Conservation (phyloP, 1,140 invertebrate genomes). For the Andricus grossulariae region DNA sequence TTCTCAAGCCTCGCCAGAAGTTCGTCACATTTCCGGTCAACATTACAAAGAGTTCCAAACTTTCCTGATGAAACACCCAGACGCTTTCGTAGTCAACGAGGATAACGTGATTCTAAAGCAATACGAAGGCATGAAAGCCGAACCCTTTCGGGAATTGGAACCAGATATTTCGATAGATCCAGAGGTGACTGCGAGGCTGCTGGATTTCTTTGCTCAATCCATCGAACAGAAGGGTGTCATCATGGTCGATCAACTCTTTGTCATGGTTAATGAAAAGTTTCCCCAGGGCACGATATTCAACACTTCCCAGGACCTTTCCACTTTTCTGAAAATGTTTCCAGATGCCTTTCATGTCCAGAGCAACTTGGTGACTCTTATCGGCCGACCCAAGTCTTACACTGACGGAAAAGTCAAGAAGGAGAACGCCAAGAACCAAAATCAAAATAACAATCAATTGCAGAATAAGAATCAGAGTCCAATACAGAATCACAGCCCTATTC, state of each 20-base stretch:
- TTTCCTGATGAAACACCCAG: constrained; percentile 89
- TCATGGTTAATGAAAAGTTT: constrained; percentile 86
- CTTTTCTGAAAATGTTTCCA: constrained; percentile 92
- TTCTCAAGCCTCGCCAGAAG: constrained; percentile 95
- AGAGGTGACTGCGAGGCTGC: constrained; percentile 83
- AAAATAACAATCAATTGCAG: constrained; percentile 45
- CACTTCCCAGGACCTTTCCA: constrained; percentile 88
- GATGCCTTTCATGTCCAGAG: constrained; percentile 93
- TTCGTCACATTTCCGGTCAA: constrained; percentile 95
- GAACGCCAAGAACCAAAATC: constrained; percentile 41
- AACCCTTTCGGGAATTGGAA: constrained; percentile 74
- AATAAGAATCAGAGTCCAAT: constrained; percentile 68
- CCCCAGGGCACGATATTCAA: constrained; percentile 90
- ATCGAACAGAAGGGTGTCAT: constrained; percentile 88
- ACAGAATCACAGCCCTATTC: constrained; percentile 22
- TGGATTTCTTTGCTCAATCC: constrained; percentile 87
- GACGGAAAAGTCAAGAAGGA: constrained; percentile 40
- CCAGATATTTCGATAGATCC: constrained; percentile 84
- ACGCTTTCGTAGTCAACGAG: constrained; percentile 92
- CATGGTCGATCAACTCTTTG: constrained; percentile 90
- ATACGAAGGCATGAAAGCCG: constrained; percentile 77
- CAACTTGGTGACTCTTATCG: constrained; percentile 89
- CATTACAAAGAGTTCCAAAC: constrained; percentile 96
- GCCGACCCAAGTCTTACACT: constrained; percentile 77
- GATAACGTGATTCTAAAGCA: constrained; percentile 87